Conservation (phyloP, 92 coral and sea anemone species). For the Bergia puertoricense region DNA sequence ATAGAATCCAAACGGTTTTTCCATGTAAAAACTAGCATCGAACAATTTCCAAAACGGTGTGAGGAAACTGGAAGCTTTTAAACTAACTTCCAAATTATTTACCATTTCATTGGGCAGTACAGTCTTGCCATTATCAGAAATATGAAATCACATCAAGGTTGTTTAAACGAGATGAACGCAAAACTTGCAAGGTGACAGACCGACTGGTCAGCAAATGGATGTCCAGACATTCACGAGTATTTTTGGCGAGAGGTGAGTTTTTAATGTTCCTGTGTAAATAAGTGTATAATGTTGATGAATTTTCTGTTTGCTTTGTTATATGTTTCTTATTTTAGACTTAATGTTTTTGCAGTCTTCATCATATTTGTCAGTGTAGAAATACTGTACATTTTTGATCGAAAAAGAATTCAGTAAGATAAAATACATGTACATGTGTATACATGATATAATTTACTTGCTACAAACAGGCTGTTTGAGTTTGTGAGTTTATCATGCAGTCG, state of each 20-base stretch:
- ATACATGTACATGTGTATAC: no score
- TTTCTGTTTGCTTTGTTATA: background rate
- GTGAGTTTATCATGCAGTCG: no score
- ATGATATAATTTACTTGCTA: no score
- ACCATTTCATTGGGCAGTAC: background rate
- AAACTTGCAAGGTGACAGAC: background rate
- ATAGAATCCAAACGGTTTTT: background rate
- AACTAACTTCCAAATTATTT: background rate
- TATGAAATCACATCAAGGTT: conserved; percentile 7
- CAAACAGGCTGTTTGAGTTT: no score
- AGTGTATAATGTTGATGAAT: background rate
- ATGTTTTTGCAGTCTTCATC: no score
- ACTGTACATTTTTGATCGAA: no score
- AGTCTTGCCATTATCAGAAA: background rate
- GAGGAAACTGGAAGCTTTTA: no score
- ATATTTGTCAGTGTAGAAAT: no score
- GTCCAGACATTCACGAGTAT: conserved; percentile 75
- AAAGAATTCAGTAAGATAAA: no score
- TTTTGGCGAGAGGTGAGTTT: conserved; percentile 73
- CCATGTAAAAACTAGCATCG: background rate
- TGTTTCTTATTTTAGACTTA: background rate
- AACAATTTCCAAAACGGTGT: background rate
- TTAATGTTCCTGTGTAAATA: background rate
- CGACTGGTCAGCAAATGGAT: conserved; percentile 24
- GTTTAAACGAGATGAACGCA: background rate